A percentile compares a stretch with the other conserved stretches of the same genome.
Conservation (phyloP, 2,113 vertebrate genomes). For the Caloenas nicobarica region DNA sequence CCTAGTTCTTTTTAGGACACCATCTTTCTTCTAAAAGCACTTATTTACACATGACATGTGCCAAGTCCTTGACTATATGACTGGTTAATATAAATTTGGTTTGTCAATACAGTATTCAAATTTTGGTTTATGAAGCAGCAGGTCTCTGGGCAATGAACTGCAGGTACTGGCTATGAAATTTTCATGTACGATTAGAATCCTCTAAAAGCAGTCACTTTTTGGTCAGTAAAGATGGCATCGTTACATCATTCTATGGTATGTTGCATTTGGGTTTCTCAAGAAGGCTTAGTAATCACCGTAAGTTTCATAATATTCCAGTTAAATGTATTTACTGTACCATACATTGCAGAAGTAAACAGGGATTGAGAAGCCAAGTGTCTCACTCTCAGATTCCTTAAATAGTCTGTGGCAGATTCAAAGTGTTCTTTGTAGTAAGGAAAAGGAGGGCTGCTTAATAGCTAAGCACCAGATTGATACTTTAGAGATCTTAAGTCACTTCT, state of each 20-base stretch:
- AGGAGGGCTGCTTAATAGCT: background rate
- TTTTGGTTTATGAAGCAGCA: background rate
- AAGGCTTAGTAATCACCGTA: background rate
- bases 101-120: background rate
- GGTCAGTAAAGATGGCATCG: background rate
- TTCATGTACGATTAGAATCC: background rate
- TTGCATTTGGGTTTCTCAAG: background rate
- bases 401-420: background rate
- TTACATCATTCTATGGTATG: background rate
- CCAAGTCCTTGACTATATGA: background rate
- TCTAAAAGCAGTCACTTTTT: background rate
- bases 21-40: background rate
- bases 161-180: background rate
- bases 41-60: background rate
- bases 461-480: background rate
- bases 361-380: background rate
- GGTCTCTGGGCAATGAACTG: background rate
- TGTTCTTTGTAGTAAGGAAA: background rate
- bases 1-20: background rate
- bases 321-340: background rate
- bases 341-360: background rate
- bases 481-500: background rate
- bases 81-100: background rate
- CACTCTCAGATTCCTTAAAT: background rate
- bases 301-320: background rate